phyloP scores from a whole-genome alignment of 1,140 invertebrate species.

The Platyura marginata region DNA sequence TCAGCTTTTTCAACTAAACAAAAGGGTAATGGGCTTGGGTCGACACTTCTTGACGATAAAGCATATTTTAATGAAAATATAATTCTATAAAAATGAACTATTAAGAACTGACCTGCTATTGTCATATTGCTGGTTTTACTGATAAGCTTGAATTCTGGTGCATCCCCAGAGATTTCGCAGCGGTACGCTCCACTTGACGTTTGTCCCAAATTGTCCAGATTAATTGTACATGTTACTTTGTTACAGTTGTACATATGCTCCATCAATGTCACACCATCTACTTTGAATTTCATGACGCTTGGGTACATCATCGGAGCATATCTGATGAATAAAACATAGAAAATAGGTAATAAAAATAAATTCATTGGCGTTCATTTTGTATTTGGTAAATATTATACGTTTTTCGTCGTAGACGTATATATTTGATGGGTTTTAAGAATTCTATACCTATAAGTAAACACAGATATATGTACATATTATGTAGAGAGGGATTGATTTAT shows the following conservation, averaged over 20 bases:
- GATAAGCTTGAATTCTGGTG: conserved; percentile 36
- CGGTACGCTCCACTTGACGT: conserved; percentile 34
- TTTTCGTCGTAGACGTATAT: no score
- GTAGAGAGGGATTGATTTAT: no score
- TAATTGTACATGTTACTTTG: conserved; percentile 27
- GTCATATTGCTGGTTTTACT: conserved; percentile 38
- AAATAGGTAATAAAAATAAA: not conserved
- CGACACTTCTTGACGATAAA: no score
- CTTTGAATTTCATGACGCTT: conserved; percentile 18
- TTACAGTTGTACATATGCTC: conserved; percentile 47
- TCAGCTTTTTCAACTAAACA: no score
- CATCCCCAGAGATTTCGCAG: conserved; percentile 43
- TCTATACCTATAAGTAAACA: no score
- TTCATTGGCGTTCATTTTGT: no score
- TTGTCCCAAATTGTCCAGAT: conserved; percentile 29
- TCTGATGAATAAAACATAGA: conserved; percentile 5
- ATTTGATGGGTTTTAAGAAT: no score
- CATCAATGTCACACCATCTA: conserved; percentile 46
- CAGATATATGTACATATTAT: no score
- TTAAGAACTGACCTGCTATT: conserved; percentile 34
- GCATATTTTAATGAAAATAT: no score
- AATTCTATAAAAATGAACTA: not conserved
- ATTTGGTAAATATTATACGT: no score
- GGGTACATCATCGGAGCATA: conserved; percentile 20
- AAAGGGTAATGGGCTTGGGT: no score